Evolutionary conservation across 2,888 invertebrate genomes (phyloP).

Genomic region (Amphipoea lucens): DNA sequence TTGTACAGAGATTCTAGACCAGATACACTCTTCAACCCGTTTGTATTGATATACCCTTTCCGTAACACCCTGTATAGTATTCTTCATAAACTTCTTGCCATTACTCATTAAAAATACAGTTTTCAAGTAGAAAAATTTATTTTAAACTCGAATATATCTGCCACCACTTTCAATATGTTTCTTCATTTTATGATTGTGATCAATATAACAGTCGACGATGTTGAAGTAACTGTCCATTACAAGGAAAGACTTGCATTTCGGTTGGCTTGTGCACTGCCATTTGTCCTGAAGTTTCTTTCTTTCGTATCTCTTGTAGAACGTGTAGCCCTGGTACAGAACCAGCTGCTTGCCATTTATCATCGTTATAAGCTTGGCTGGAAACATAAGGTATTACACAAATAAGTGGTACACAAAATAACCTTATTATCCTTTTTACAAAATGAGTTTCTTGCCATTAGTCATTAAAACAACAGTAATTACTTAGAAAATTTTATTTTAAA

Average conservation of each 20-base stretch:
- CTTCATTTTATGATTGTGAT: constrained; percentile 48
- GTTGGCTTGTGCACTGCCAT: constrained; percentile 60
- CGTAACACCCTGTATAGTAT: no score
- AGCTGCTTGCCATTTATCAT: constrained; percentile 38
- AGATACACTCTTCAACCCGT: no score
- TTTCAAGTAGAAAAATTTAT: constrained; percentile 2
- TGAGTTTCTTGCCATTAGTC: neutral
- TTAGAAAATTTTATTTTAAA: constrained; percentile 19
- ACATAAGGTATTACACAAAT: constrained; percentile 2
- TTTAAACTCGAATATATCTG: constrained; percentile 49
- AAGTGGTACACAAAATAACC: neutral
- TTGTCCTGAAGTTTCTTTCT: constrained; percentile 39
- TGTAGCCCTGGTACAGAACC: constrained; percentile 53
- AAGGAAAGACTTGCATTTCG: constrained; percentile 55
- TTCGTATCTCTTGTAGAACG: constrained; percentile 52
- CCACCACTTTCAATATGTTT: constrained; percentile 23
- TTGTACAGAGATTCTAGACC: no score
- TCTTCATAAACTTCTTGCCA: no score
- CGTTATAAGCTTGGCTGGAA: constrained; percentile 58
- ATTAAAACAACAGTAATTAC: neutral
- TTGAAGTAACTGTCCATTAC: constrained; percentile 25
- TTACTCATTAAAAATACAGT: neutral
- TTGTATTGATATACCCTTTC: no score
- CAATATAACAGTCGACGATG: constrained; percentile 23
- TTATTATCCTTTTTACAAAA: neutral